Evolutionary conservation across 2,888 invertebrate genomes (phyloP), one percentile per base, ranked within the genome.

Genomic region (Dastarcus helophoroides): DNA sequence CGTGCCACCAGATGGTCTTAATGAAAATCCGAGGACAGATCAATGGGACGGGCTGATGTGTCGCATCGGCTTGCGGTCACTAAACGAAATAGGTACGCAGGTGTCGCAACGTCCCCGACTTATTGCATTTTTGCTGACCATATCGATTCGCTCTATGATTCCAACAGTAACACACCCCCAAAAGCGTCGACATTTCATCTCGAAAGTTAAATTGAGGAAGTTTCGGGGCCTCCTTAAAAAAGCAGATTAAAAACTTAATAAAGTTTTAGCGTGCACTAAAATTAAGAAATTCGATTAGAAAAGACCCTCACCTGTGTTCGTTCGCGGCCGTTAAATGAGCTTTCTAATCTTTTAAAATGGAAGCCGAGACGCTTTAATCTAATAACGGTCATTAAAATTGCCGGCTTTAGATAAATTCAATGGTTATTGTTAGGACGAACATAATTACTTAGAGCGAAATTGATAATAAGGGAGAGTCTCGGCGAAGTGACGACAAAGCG

Each of bases 331-430:
- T 47, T 46, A 46, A 45, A 26, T 36, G 36, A 22, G 35, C 38
- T 42, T 45, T 41, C 45, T 51, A 51, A 51, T 51, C 51, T 51
- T 50, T 51, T 47, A 48, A 48, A 51, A 43, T 50, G 46, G n/a
- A n/a, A 41, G 8, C 46, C 47, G 44, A 46, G 47, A 51, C 38
- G 50, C 44, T 42, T 47, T 50, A 51, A 52, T 52, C 51, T 49
- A 52, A 52, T 52, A 50, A 52, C 38, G 50, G 47, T 52, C 48
- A 50, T 50, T 49, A 50, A 51, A 52, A 50, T 42, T 41, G 47
- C 44, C 42, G 43, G 42, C 45, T 41, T 39, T 32, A 43, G 47
- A 50, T 51, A 49, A 48, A 48, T 51, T 48, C 49, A 38, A 51
- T 42, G 51, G 51, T 50, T 51, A 51, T 51, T 49, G 51, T 50